These are phyloP conservation scores for Nannospalax galili DNA, from an alignment of 2,113 vertebrate genomes.

Conservation along the genomic window DNA sequence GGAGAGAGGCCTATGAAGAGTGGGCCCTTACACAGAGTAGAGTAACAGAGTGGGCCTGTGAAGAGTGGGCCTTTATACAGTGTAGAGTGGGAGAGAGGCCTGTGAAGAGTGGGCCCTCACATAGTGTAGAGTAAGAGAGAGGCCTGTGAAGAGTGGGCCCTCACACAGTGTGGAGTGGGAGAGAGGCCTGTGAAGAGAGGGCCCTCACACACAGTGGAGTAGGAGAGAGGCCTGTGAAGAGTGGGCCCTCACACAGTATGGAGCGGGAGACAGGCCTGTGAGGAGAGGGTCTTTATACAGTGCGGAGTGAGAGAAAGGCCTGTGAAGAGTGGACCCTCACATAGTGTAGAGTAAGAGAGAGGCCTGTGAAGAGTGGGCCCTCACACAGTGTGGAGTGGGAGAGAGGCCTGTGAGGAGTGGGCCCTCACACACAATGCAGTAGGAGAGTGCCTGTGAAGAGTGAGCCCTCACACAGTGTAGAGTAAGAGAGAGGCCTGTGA, in stretches of 20 bases:
- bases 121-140: background rate
- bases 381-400: background rate
- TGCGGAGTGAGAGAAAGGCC: background rate
- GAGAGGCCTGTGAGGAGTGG: background rate
- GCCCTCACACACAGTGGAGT: background rate
- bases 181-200: background rate
- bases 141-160: too few relatives aligned
- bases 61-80: background rate
- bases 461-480: accelerated
- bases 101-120: accelerated
- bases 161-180: background rate
- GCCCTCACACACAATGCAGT: background rate
- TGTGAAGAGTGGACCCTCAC: accelerated
- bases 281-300: background rate
- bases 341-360: background rate
- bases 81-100: background rate
- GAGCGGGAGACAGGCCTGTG: background rate
- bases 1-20: background rate
- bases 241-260: accelerated
- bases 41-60: background rate
- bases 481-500: background rate
- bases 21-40: background rate
- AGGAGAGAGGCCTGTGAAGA: background rate
- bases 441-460: background rate
- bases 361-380: too few relatives aligned